Evolutionary conservation across 2,113 vertebrate genomes (phyloP).

Genomic region (Phyllostomus hastatus): DNA sequence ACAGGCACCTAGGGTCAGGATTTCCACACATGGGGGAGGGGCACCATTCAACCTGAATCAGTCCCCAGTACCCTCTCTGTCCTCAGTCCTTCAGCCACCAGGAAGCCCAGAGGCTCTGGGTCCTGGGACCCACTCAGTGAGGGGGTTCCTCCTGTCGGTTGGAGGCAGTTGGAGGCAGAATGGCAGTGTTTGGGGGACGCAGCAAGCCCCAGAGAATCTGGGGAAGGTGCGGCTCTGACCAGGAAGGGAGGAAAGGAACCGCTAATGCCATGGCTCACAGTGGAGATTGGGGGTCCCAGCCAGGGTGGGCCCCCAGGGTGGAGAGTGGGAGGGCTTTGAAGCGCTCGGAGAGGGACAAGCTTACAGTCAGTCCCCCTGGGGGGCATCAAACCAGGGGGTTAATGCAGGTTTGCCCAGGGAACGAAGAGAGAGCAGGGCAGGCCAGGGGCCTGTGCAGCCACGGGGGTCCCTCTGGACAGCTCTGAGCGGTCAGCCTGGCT

Average conservation of each 20-base stretch:
- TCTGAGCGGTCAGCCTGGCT: not conserved
- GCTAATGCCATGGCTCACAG: accelerated
- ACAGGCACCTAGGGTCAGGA: not conserved
- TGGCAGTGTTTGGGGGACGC: not conserved
- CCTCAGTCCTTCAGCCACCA: not conserved
- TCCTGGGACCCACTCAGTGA: not conserved
- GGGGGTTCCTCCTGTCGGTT: not conserved
- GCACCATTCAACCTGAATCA: not conserved
- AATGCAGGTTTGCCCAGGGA: not conserved
- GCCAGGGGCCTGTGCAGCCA: too few species aligned
- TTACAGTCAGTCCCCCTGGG: not conserved
- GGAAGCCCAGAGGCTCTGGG: not conserved
- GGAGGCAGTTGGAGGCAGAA: not conserved
- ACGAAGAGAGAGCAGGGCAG: not conserved
- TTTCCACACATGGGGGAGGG: not conserved
- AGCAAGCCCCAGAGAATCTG: too few species aligned
- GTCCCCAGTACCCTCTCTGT: not conserved
- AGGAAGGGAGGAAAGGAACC: not conserved
- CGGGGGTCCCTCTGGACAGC: not conserved
- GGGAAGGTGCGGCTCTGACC: not conserved
- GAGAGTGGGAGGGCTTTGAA: not conserved
- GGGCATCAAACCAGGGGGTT: not conserved
- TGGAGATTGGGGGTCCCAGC: not conserved
- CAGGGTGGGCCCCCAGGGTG: not conserved
- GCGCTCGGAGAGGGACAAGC: not conserved